A percentile compares a stretch with the other conserved stretches of the same genome.
Conservation (phyloP, 1,140 invertebrate genomes). For the Trichonephila clavipes region DNA sequence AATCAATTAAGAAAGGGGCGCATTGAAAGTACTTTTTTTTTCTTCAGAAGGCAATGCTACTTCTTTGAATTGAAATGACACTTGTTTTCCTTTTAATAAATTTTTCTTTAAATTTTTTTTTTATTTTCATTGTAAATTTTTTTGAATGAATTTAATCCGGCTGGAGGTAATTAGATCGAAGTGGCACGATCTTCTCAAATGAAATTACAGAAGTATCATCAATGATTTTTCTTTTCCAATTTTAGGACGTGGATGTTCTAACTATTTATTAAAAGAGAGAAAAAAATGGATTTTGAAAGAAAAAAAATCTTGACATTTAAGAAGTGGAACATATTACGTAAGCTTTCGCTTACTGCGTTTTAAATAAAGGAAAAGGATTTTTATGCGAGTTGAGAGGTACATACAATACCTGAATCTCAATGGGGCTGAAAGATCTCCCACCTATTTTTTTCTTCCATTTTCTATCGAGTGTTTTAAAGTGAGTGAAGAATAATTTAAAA, state of each 20-base stretch:
- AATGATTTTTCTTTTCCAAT: not conserved
- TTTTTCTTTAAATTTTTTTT: not conserved
- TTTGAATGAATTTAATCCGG: too few relatives aligned
- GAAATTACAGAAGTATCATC: not conserved
- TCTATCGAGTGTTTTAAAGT: not conserved
- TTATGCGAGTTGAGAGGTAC: not conserved
- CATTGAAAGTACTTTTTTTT: not conserved
- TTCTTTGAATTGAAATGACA: not conserved
- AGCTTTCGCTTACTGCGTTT: not conserved
- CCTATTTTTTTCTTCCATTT: not conserved
- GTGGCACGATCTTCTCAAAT: not conserved
- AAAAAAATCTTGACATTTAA: not conserved
- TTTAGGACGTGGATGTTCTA: not conserved
- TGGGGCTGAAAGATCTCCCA: not conserved
- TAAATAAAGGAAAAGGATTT: not conserved
- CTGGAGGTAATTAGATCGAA: too few relatives aligned
- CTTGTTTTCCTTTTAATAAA: not conserved
- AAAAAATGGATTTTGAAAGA: not conserved
- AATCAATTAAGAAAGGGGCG: not conserved
- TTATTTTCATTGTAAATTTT: not conserved
- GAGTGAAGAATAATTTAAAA: too few relatives aligned
- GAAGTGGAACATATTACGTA: not conserved
- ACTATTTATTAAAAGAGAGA: not conserved
- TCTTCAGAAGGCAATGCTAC: not conserved
- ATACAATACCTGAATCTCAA: not conserved